phyloP scores from a whole-genome alignment of 2,888 invertebrate species.

The Cryptocephalus primarius region DNA sequence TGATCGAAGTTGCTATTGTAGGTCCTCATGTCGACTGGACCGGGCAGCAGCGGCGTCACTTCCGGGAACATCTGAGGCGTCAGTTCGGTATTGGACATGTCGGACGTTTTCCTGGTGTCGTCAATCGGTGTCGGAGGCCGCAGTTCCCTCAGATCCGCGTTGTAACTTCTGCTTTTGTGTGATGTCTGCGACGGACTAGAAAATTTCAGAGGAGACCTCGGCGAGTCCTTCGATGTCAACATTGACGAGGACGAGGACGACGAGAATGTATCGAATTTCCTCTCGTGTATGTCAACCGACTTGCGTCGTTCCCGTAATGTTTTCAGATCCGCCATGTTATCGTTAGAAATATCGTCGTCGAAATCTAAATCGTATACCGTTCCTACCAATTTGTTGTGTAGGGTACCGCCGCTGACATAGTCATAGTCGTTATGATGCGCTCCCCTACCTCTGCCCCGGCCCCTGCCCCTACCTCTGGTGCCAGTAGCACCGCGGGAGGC shows the following conservation, averaged over 20 bases:
- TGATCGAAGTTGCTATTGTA: conserved; percentile 59
- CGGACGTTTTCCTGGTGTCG: conserved; percentile 26
- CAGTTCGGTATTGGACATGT: conserved; percentile 19
- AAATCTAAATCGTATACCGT: conserved; percentile 82
- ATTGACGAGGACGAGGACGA: conserved; percentile 37
- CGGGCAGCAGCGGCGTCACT: conserved; percentile 66
- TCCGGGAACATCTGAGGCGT: conserved; percentile 41
- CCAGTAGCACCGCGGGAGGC: conserved; percentile 29
- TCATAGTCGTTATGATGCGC: conserved; percentile 14
- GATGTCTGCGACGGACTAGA: conserved; percentile 39
- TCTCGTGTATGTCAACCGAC: conserved; percentile 58
- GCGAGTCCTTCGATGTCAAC: conserved; percentile 35
- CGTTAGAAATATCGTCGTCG: conserved; percentile 69
- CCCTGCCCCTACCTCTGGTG: conserved; percentile 30
- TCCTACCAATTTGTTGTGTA: conserved; percentile 70
- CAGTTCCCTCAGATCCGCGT: conserved; percentile 38
- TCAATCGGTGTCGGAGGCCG: conserved; percentile 41
- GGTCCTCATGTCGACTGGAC: conserved; percentile 83
- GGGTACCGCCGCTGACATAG: conserved; percentile 48
- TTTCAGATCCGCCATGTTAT: conserved; percentile 61
- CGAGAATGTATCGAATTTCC: conserved; percentile 44
- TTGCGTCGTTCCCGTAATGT: conserved; percentile 69
- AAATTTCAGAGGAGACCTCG: conserved; percentile 45
- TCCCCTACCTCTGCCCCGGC: conserved; percentile 26
- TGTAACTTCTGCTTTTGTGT: conserved; percentile 24